Evolutionary conservation across 1,140 invertebrate genomes (phyloP).

Genomic region (Maconellicoccus hirsutus): DNA sequence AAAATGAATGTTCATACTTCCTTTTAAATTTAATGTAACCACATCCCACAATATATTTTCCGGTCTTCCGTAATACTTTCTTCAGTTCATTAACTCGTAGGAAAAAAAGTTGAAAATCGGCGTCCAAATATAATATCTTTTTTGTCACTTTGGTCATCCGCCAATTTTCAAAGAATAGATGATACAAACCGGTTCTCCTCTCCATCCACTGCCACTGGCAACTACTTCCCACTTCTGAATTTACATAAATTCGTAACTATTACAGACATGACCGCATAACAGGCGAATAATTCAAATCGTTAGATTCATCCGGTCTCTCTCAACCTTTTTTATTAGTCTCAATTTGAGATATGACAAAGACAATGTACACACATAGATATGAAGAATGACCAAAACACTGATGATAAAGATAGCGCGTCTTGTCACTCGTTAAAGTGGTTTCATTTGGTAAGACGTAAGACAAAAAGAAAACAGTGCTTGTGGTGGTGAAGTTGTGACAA

Average conservation of each 20-base stretch:
- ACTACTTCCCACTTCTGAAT: conserved; percentile 2
- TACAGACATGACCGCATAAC: background rate
- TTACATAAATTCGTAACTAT: background rate
- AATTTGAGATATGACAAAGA: background rate
- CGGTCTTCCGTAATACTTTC: background rate
- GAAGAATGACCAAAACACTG: too few species aligned
- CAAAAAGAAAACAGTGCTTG: too few species aligned
- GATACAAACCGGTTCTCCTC: background rate
- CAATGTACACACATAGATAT: background rate
- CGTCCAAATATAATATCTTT: background rate
- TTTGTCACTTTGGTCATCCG: conserved; percentile 1
- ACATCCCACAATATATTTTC: background rate
- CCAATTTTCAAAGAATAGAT: background rate
- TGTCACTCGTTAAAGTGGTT: too few species aligned
- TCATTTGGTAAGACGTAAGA: too few species aligned
- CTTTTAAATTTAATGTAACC: background rate
- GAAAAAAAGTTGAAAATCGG: background rate
- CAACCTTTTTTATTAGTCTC: background rate
- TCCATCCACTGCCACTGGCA: background rate
- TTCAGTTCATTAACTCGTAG: background rate
- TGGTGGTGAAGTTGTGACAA: too few species aligned
- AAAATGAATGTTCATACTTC: too few species aligned
- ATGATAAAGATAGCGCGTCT: too few species aligned
- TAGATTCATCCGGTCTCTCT: background rate
- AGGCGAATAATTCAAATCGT: background rate